Conservation (phyloP, 2,888 invertebrate species). For the Nipponacmea schrenckii region DNA sequence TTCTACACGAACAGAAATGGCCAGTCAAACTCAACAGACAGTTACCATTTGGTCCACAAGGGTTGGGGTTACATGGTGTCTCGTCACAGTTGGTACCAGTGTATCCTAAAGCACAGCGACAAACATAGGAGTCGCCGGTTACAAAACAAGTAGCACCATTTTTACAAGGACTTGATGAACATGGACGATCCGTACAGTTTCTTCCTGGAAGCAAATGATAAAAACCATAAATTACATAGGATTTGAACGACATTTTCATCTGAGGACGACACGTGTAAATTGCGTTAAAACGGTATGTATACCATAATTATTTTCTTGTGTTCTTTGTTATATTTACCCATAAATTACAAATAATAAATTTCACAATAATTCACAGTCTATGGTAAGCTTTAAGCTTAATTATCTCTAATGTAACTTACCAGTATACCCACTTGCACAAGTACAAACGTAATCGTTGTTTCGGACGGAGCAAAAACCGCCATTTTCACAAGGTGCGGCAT, state of each 20-base stretch:
- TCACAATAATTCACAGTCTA: too few relatives aligned
- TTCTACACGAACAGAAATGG: neutral
- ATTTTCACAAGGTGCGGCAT: neutral
- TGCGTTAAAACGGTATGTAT: too few relatives aligned
- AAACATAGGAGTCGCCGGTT: neutral
- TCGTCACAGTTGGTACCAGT: slow-evolving; percentile 10
- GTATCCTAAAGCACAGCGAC: slow-evolving; percentile 14
- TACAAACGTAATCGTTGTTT: neutral
- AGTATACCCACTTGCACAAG: neutral
- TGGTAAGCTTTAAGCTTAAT: too few relatives aligned
- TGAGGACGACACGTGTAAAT: too few relatives aligned
- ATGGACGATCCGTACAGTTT: neutral
- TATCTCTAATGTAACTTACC: neutral
- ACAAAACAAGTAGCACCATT: slow-evolving; percentile 11
- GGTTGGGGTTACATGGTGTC: slow-evolving; percentile 14
- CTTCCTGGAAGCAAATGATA: neutral
- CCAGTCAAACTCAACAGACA: neutral
- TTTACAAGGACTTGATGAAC: slow-evolving; percentile 13
- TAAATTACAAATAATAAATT: too few relatives aligned
- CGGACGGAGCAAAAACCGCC: neutral
- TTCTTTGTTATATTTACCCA: too few relatives aligned
- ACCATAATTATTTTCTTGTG: too few relatives aligned
- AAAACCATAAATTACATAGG: too few relatives aligned
- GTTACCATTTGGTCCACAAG: slow-evolving; percentile 12
- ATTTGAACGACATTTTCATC: too few relatives aligned